A percentile compares a stretch with the other conserved stretches of the same genome.
Evolutionary conservation across 2,888 invertebrate species (phyloP).

Genomic region (Idaea straminata): DNA sequence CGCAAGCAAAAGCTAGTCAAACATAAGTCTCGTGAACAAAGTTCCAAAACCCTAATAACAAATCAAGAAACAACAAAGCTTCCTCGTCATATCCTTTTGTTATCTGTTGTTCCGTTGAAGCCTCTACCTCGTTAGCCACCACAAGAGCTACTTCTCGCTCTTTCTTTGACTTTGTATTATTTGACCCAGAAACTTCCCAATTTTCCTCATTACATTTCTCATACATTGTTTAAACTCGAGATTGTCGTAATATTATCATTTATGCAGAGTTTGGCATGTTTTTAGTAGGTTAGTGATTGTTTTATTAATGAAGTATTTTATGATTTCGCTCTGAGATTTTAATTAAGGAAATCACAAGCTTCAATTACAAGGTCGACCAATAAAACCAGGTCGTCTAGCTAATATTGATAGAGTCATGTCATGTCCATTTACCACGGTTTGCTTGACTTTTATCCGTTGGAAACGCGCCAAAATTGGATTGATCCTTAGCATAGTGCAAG

Average conservation of each 20-base stretch:
- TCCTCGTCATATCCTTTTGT: background rate
- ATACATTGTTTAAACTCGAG: slow-evolving; percentile 13
- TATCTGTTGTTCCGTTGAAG: background rate
- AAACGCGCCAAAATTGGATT: slow-evolving; percentile 50
- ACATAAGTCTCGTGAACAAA: background rate
- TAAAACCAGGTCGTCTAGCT: background rate
- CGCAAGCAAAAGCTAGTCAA: background rate
- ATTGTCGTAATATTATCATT: background rate
- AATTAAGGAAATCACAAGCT: no score
- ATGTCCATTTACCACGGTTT: slow-evolving; percentile 36
- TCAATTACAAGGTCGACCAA: no score
- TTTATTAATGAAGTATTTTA: no score
- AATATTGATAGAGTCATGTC: slow-evolving; percentile 36
- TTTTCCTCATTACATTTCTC: background rate
- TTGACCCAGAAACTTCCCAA: background rate
- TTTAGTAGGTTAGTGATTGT: no score
- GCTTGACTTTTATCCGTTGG: slow-evolving; percentile 60
- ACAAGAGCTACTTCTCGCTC: background rate
- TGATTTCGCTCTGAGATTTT: no score
- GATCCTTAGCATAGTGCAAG: slow-evolving; percentile 47
- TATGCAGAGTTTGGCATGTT: no score
- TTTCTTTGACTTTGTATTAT: background rate
- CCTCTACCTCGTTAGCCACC: background rate
- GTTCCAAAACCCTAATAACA: background rate
- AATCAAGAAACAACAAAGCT: background rate